Base-by-base conservation (phyloP, 2,113 vertebrate genomes). In the Podiceps cristatus region DNA sequence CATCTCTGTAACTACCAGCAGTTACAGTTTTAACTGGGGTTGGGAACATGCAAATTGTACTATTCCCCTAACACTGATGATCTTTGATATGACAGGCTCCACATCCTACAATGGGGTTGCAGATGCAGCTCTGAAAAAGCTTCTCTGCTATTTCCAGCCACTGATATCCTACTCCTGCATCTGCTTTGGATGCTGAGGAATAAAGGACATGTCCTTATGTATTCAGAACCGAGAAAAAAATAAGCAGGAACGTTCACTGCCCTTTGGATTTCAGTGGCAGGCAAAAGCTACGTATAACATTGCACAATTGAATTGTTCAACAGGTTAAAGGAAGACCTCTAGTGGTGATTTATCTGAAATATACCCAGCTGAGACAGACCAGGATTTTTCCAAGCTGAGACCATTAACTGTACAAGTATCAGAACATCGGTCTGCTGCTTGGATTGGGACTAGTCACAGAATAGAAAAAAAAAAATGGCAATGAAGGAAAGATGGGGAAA, bases 101-200 rank as follows among this genome's bases (percentile, higher is more conserved):
- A 45, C 9, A 9, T 42, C 20, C 40, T 17, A 58, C 13, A 50
- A 27, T 1, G 2, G 45, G 7, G 6, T 19, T 24, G 25, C 10
- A 9, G 8, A 58, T 7, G 3, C 12, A 81, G 24, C 44, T 22
- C 16, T 73, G 33, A 59, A 68, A 81, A 93, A 47, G 1, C 8
- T 37, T n/a, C 28, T 67, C 58, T 63, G 45, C 47, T 83, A 3
- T 60, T 83, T 37, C 11, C 42, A 82, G 8, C 19, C 19, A 19
- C 7, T 63, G 42, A 55, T 55, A 27, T 0, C 42, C n/a, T 13
- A 11, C 8, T 47, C 18, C 22, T 0, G 0, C 8, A 7, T 18
- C 9, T 66, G 22, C 59, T 85, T 73, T 77, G 66, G 31, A 72
- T 74, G 17, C 12, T 64, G 64, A 13, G 12, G 27, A 81, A 81